Evolutionary conservation across 2,113 vertebrate species (phyloP).

Genomic region (Nymphicus hollandicus): DNA sequence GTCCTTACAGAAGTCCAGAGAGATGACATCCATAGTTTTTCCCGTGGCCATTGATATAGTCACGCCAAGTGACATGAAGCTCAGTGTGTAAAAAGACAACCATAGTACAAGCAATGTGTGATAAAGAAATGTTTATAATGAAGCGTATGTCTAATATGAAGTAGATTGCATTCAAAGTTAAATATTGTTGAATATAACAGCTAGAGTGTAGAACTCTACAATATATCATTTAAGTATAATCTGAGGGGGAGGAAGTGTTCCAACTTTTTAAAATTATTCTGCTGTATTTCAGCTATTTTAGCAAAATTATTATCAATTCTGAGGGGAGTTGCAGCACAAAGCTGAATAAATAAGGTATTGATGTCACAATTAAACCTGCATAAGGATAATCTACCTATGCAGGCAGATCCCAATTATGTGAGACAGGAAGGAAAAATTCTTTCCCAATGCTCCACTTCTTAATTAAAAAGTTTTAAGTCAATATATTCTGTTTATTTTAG

Average conservation of each 20-base stretch:
- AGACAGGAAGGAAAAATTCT: background rate
- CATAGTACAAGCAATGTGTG: background rate
- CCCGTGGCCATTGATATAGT: background rate
- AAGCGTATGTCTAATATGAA: background rate
- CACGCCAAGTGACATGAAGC: background rate
- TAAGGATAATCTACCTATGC: background rate
- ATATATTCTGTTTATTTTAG: background rate
- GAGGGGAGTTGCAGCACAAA: background rate
- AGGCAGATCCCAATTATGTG: background rate
- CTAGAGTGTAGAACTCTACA: background rate
- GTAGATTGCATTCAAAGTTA: background rate
- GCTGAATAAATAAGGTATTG: background rate
- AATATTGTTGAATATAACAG: background rate
- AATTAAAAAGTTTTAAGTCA: background rate
- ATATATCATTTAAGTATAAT: background rate
- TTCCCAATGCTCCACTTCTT: background rate
- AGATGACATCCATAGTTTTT: background rate
- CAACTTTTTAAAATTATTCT: background rate
- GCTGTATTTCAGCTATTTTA: background rate
- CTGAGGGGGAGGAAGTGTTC: background rate
- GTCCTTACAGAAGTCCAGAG: background rate
- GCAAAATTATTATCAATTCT: background rate
- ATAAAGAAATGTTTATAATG: background rate
- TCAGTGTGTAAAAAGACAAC: background rate
- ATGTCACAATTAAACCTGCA: background rate